A percentile compares a stretch with the other conserved stretches of the same genome.
These are phyloP conservation scores for Diadema setosum DNA, from an alignment of 35 echinoderm and acorn worm species.

Conservation along the genomic window DNA sequence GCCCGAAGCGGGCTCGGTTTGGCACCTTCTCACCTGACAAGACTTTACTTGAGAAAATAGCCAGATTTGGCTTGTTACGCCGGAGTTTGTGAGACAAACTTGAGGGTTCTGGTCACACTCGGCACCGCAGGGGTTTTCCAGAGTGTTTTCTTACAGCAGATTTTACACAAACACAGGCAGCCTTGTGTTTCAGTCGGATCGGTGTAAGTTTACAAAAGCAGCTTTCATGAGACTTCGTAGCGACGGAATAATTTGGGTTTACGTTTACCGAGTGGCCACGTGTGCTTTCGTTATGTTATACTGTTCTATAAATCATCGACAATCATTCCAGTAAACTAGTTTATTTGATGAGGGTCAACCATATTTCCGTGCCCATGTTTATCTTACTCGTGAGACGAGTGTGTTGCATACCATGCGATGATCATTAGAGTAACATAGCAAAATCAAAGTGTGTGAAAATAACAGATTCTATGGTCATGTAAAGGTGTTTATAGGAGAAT, in stretches of 20 bases:
- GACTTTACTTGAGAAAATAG: not conserved
- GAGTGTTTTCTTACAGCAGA: not conserved
- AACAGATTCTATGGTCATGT: too few species aligned
- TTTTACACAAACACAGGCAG: slow-evolving; percentile 21
- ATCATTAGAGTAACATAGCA: not conserved
- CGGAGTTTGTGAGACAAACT: not conserved
- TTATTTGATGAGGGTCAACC: slow-evolving; percentile 2
- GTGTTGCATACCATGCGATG: too few species aligned
- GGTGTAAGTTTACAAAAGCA: not conserved
- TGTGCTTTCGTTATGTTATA: not conserved
- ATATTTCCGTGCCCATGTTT: not conserved
- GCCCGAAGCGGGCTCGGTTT: not conserved
- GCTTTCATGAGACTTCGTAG: not conserved
- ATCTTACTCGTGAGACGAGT: not conserved
- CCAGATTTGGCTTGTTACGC: too few species aligned
- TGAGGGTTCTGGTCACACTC: not conserved
- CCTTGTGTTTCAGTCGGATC: not conserved
- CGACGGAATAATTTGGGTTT: not conserved
- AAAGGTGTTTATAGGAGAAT: too few species aligned
- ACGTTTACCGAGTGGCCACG: not conserved
- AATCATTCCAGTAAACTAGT: slow-evolving; percentile 3
- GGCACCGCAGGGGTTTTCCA: not conserved
- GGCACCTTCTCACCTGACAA: not conserved
- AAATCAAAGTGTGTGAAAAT: too few species aligned
- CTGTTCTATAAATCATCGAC: not conserved